Percentiles rank a stretch among this genome's conserved stretches.
phyloP scores from a whole-genome alignment of 2,888 invertebrate species.

The Mythimna loreyi region DNA sequence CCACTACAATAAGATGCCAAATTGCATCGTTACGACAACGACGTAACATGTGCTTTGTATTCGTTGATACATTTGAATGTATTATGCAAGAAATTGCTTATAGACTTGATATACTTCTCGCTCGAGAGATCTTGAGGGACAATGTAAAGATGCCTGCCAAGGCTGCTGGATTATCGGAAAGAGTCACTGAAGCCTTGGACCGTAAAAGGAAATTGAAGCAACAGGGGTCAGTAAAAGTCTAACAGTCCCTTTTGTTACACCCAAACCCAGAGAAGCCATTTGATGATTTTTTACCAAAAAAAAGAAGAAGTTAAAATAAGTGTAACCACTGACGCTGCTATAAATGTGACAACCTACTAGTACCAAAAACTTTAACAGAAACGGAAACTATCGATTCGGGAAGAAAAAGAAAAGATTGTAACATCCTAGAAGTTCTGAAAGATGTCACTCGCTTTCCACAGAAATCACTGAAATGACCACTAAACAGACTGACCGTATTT shows the following conservation, averaged over 20 bases:
- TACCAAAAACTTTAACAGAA: no score
- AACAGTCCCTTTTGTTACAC: no score
- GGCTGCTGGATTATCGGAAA: no score
- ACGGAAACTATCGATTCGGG: no score
- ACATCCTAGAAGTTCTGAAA: background rate
- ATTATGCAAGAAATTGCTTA: constrained; percentile 30
- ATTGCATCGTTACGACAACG: constrained; percentile 56
- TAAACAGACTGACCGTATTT: constrained; percentile 25
- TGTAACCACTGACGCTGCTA: no score
- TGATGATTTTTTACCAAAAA: no score
- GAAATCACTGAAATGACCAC: background rate
- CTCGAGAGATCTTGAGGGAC: background rate
- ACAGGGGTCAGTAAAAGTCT: no score
- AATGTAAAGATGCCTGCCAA: background rate
- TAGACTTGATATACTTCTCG: constrained; percentile 2
- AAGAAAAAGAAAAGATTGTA: no score
- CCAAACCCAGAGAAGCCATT: background rate
- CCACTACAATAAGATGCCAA: constrained; percentile 56
- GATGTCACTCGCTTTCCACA: background rate
- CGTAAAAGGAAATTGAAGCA: no score
- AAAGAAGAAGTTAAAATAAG: background rate
- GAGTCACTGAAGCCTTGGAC: no score
- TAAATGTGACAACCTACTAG: no score
- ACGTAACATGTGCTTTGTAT: constrained; percentile 29
- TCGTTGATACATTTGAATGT: constrained; percentile 39